Evolutionary conservation across 1,140 invertebrate species (phyloP), one percentile per base, ranked within the genome.

Genomic region (Penaeus chinensis): DNA sequence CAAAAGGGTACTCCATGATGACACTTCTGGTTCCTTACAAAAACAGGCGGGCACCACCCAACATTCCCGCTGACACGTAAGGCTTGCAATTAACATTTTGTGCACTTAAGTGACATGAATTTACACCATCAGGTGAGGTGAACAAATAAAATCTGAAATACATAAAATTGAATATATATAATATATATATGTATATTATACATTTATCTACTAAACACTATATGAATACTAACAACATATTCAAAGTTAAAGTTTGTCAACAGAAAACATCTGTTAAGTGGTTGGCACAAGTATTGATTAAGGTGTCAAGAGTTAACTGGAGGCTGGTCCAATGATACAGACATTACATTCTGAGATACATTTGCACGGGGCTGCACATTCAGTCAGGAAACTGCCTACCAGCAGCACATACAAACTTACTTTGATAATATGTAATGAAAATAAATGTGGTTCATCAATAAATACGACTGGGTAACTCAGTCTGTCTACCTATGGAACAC

Each of bases 61-160:
- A 82, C 85, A 65, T 77, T 87, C 80, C 85, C 69, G 85, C 60
- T 82, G 82, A 82, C 80, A 87, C 71, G 85, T 87, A 87, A 87
- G 85, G 85, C 85, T 87, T 87, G 85, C 71, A 85, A 85, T 60
- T 87, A 82, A 87, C 81, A 87, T 87, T 85, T 87, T 87, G 85
- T 87, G 85, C 85, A 87, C 85, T 87, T 82, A 77, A 87, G 85
- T 87, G 85, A 87, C 85, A 87, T 87, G 71, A 87, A 87, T 82
- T 87, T 87, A 87, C 85, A 87, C 85, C 85, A 82, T 87, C 79
- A 82, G 79, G 85, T 87, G 85, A 82, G 79, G 85, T 87, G 85
- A 87, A 87, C 85, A 87, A 87, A 87, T 87, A 87, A 85, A 87
- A 87, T 87, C 81, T 87, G 85, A 87, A 87, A 87, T 87, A 87